A percentile compares a stretch with the other conserved stretches of the same genome.
Evolutionary conservation across 2,888 invertebrate genomes (phyloP).

Genomic region (Meteorus cinctellus): DNA sequence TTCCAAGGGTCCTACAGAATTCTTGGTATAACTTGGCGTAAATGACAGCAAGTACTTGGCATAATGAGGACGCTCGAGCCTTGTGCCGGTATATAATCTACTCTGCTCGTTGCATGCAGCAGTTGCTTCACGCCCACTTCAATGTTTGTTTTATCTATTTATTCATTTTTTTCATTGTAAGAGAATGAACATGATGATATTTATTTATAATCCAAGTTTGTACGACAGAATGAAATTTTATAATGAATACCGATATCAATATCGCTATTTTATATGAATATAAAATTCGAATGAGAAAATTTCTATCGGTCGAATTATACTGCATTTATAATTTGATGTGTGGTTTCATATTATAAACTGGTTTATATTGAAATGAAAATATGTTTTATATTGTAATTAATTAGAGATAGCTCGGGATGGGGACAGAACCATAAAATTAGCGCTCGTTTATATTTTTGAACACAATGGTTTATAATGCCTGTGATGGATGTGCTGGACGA

Average conservation of each 20-base stretch:
- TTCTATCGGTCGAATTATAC: too few species aligned
- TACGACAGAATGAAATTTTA: background rate
- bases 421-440: too few species aligned
- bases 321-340: too few species aligned
- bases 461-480: too few species aligned
- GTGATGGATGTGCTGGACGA: slow-evolving; percentile 27
- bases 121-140: slow-evolving; percentile 29
- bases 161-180: background rate
- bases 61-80: slow-evolving; percentile 60
- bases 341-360: too few species aligned
- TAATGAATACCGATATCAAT: slow-evolving; percentile 44
- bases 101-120: slow-evolving; percentile 36
- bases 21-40: slow-evolving; percentile 62
- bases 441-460: too few species aligned
- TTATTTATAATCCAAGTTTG: background rate
- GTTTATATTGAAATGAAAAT: too few species aligned
- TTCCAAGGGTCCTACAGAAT: slow-evolving; percentile 58
- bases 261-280: too few species aligned
- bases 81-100: slow-evolving; percentile 52
- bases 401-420: too few species aligned
- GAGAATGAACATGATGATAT: slow-evolving; percentile 10
- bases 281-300: too few species aligned
- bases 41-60: slow-evolving; percentile 61
- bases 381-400: too few species aligned
- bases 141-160: slow-evolving; percentile 19